Evolutionary conservation across 1,140 invertebrate genomes (phyloP).

Genomic region (Drosophila ercepeae): DNA sequence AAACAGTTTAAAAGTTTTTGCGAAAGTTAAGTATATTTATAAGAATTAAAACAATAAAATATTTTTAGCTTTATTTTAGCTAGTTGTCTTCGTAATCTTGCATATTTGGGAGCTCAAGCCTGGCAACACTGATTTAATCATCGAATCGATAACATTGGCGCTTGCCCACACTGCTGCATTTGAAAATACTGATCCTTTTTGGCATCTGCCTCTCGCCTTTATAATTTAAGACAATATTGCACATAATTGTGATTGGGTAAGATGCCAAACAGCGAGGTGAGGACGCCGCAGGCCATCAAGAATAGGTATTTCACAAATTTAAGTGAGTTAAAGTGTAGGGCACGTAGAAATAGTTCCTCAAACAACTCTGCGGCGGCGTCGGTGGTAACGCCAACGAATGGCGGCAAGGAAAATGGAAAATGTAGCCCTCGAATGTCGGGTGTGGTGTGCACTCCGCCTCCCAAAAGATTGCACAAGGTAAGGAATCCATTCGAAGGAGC

Average conservation of each 20-base stretch:
- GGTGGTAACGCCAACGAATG: constrained; percentile 61
- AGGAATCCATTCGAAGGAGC: constrained; percentile 78
- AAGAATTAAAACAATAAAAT: not conserved
- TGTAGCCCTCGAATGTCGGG: constrained; percentile 55
- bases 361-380: constrained; percentile 24
- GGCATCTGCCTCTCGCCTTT: constrained; percentile 28
- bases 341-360: constrained; percentile 26
- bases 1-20: no score
- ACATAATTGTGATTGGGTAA: constrained; percentile 16
- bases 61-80: not conserved
- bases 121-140: not conserved
- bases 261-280: constrained; percentile 66
- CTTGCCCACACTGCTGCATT: constrained; percentile 25
- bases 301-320: constrained; percentile 49
- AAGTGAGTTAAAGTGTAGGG: constrained; percentile 47
- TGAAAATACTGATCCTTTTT: constrained; percentile 38
- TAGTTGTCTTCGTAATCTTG: not conserved
- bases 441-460: constrained; percentile 70
- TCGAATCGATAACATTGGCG: not conserved
- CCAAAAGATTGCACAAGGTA: constrained; percentile 73
- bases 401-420: constrained; percentile 53
- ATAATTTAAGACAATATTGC: constrained; percentile 23
- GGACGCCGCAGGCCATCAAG: constrained; percentile 63
- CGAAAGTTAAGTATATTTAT: no score
- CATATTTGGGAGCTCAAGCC: not conserved